Base-by-base conservation (phyloP, 2,888 invertebrate species). In the Aphidoletes aphidimyza region DNA sequence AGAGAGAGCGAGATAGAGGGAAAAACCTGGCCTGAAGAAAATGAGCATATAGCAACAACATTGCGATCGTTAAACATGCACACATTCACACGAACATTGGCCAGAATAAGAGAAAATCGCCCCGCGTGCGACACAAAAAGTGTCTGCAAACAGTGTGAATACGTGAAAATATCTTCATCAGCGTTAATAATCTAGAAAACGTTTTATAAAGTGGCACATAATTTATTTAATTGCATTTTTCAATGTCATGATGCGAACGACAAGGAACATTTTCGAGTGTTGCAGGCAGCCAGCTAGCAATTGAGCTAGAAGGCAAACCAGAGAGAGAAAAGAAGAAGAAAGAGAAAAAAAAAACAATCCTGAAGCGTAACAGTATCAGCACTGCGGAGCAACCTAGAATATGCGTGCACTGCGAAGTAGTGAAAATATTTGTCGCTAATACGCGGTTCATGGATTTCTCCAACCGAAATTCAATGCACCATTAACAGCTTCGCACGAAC, bases 101-200 rank as follows among this genome's bases (percentile, higher is more conserved):
- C 54, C 54, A 54, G n/a, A 2, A 54, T 54, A 14, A n/a, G 54
- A 2, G 22, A 54, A 54, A 14, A 54, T 54, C n/a, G n/a, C n/a
- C n/a, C n/a, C n/a, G 2, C 3, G 54, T 47, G 54, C 14, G 69
- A 14, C 3, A 54, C 3, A 54, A 54, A 54, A 54, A 54, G 69
- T 69, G 69, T 5, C 30, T 26, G 69, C 69, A 69, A 69, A 6
- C 8, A 9, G 14, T 2, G 30, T 22, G 34, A 81, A 81, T 37
- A 81, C 81, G 81, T 69, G 81, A 81, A 81, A 81, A 81, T 81
- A 81, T 81, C 81, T 81, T 81, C 81, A 81, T 81, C 81, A 81
- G 81, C 81, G 81, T 81, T 81, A 81, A 81, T 81, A 81, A 81
- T 37, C 37, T 81, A 81, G 81, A n/a, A 81, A 81, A 37, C 81